These are phyloP conservation scores for Epinephelus coioides DNA, from an alignment of 2,797 vertebrate genomes.

Conservation along the genomic window DNA sequence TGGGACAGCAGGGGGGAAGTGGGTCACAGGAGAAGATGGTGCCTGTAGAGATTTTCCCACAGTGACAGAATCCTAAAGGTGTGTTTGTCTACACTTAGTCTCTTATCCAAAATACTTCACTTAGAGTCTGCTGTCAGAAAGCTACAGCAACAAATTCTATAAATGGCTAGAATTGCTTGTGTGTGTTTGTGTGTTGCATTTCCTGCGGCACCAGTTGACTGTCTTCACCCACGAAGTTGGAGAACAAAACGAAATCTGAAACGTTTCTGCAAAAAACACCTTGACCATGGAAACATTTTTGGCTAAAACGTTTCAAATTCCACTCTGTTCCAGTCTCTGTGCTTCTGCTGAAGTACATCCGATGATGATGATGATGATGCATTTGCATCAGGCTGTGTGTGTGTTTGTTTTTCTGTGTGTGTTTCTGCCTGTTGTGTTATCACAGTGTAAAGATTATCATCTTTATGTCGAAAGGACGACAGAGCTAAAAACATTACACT, in stretches of 20 bases:
- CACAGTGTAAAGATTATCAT: constrained; percentile 14
- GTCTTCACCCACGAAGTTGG: constrained; percentile 62
- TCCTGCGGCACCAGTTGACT: constrained; percentile 9
- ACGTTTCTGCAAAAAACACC: constrained; percentile 93
- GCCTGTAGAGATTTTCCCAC: constrained; percentile 2
- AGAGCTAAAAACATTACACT: background rate
- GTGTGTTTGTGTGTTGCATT: background rate
- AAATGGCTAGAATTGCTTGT: background rate
- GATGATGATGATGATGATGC: background rate
- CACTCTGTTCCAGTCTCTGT: constrained; percentile 86
- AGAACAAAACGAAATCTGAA: constrained; percentile 86
- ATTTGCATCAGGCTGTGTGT: background rate
- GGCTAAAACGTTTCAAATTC: constrained; percentile 92
- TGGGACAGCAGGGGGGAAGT: background rate
- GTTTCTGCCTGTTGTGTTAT: constrained; percentile 7
- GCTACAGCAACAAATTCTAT: background rate
- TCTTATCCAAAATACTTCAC: background rate
- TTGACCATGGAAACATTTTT: constrained; percentile 90
- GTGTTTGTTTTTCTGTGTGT: background rate
- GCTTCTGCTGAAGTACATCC: constrained; percentile 21
- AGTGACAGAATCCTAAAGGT: background rate
- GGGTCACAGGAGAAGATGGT: background rate
- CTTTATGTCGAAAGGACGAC: constrained; percentile 2
- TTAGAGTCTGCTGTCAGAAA: background rate
- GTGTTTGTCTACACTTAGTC: background rate